Base-by-base conservation (phyloP, 2,113 vertebrate genomes). In the Melanostigma gelatinosum region DNA sequence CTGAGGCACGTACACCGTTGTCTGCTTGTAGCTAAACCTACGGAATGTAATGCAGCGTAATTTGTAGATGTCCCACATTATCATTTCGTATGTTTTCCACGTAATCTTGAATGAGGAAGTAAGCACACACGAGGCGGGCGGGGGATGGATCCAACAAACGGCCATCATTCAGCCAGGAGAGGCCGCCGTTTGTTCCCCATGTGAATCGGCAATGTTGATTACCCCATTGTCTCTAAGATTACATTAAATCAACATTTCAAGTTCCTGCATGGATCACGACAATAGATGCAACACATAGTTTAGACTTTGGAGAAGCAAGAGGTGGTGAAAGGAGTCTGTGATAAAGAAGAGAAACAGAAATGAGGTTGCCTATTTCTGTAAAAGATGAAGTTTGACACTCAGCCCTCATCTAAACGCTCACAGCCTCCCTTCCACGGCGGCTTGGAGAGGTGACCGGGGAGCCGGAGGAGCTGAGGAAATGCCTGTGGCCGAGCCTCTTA, bases 401-500 rank as follows among this genome's bases (percentile, higher is more conserved):
- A 34, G 67, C 40, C 73, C 62, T 77, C 63, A 22, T 78, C 70
- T 75, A 24, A 80, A 55, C 3, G 38, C 63, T 65, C 42, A 0
- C 58, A 8, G 70, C 68, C 76, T 72, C 80, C 72, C 65, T 84
- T 76, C 65, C 57, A 72, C 73, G 27, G 38, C 18, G 80, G 42
- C 74, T 38, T 46, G 76, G 79, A 69, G 82, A 75, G 74, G 71
- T 44, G 79, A 78, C 69, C 22, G 63, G 22, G 69, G 63, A 64
- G 40, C 64, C 29, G 62, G 74, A 73, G 76, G 82, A 54, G 38
- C 77, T 40, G 63, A 86, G 89, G 89, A 88, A 91, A 87, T 91
- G 85, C 91, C 87, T 92, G 87, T 84, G 87, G 87, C 72, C 3
- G 16, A 66, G 77, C 72, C 70, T 76, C 81, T 77, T 85, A 82